phyloP scores from a whole-genome alignment of 2,113 vertebrate species.

The Manacus vitellinus region DNA sequence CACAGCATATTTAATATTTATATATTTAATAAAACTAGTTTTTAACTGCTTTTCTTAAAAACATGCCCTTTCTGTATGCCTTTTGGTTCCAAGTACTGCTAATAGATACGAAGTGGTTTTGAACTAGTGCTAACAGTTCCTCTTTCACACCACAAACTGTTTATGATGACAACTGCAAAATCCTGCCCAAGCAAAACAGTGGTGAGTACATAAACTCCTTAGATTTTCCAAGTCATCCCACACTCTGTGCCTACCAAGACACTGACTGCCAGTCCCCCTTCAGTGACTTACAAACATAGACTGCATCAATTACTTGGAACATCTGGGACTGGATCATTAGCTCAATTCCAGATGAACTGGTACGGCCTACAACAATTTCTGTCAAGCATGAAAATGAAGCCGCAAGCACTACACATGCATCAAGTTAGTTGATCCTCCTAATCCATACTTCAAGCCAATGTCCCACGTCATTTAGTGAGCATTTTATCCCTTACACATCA shows the following conservation, averaged over 20 bases:
- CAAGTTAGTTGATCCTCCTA: conserved; percentile 23
- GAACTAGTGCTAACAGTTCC: background rate
- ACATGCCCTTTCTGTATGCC: background rate
- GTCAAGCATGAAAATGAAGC: conserved; percentile 24
- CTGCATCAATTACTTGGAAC: background rate
- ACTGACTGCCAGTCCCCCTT: background rate
- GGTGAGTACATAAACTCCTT: background rate
- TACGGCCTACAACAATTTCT: background rate
- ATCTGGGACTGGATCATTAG: background rate
- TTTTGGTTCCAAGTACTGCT: background rate
- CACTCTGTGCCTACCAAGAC: background rate
- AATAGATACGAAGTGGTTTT: background rate
- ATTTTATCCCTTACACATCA: background rate
- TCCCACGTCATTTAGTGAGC: background rate
- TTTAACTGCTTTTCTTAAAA: background rate
- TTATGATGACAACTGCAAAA: background rate
- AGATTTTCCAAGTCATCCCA: background rate
- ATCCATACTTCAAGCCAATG: conserved; percentile 25
- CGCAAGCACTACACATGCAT: background rate
- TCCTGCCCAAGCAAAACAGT: background rate
- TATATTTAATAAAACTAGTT: background rate
- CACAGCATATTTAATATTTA: background rate
- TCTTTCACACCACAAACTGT: background rate
- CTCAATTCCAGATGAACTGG: conserved; percentile 1
- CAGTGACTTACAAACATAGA: background rate